These are phyloP conservation scores for Sorex araneus DNA, from an alignment of 2,113 vertebrate species.

Conservation along the genomic window DNA sequence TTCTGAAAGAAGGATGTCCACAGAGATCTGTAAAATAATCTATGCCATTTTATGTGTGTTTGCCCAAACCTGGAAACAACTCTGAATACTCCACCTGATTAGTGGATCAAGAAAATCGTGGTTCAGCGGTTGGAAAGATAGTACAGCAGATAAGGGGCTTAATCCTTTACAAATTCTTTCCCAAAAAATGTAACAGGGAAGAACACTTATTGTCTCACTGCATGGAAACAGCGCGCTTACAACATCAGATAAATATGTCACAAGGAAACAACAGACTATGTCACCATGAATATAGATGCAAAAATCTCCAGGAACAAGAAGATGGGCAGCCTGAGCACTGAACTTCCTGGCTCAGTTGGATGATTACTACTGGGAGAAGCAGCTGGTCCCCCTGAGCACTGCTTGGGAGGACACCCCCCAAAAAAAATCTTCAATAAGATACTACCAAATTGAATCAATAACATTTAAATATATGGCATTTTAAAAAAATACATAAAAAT, in stretches of 20 bases:
- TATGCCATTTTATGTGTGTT: no score
- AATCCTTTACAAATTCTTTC: slow-evolving; percentile 17
- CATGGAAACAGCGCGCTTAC: not conserved
- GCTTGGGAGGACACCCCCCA: not conserved
- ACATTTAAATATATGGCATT: not conserved
- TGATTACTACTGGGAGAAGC: no score
- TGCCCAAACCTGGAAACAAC: no score
- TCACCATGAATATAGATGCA: not conserved
- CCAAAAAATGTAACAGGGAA: not conserved
- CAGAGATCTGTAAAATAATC: no score
- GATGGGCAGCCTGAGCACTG: no score
- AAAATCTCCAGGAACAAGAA: not conserved
- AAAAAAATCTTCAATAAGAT: not conserved
- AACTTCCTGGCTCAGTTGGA: no score
- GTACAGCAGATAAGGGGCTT: no score
- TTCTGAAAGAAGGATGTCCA: no score
- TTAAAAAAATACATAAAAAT: not conserved
- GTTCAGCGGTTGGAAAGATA: no score
- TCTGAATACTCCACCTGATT: no score
- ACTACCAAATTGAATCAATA: not conserved
- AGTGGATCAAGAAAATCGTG: no score
- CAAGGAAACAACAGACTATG: not conserved
- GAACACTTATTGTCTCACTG: not conserved
- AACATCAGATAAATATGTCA: slow-evolving; percentile 15
- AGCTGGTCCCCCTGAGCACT: no score